Conservation (phyloP, 1,140 invertebrate species). For the Aphaenogaster ashmeadi region DNA sequence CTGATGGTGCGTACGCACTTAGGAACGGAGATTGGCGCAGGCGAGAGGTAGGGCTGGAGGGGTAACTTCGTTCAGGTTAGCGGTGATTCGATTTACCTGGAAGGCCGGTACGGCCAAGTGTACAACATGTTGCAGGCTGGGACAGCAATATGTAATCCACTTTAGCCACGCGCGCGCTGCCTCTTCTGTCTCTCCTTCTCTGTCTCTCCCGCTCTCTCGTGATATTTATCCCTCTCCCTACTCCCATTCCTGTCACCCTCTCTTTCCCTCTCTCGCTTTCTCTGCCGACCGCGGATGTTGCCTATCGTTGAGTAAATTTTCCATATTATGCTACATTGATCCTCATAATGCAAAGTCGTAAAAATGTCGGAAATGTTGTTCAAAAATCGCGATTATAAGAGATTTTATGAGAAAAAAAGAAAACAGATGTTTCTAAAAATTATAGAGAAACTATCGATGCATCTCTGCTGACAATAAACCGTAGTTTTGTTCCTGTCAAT, state of each 20-base stretch:
- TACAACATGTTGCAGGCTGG: slow-evolving; percentile 75
- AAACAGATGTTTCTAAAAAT: background rate
- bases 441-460: background rate
- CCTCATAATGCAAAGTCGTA: background rate
- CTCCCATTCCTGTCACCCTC: background rate
- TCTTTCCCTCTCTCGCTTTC: background rate
- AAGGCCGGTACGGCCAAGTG: slow-evolving; percentile 74
- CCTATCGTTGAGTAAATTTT: slow-evolving; percentile 33
- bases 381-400: background rate
- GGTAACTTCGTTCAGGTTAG: slow-evolving; percentile 75
- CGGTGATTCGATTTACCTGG: slow-evolving; percentile 81
- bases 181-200: slow-evolving; percentile 37
- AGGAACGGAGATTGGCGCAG: slow-evolving; percentile 62
- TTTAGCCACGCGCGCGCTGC: slow-evolving; percentile 68
- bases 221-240: slow-evolving; percentile 6
- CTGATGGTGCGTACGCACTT: slow-evolving; percentile 56
- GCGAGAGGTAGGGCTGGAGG: slow-evolving; percentile 26
- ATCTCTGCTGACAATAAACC: background rate
- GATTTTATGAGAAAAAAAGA: background rate
- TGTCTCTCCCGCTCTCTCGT: slow-evolving; percentile 15
- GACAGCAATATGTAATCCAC: slow-evolving; percentile 83
- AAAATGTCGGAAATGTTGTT: too few species aligned
- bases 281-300: background rate
- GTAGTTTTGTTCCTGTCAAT: background rate
- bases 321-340: slow-evolving; percentile 28